Base-by-base conservation (phyloP, 2,888 invertebrate genomes). In the Rhingia rostrata region DNA sequence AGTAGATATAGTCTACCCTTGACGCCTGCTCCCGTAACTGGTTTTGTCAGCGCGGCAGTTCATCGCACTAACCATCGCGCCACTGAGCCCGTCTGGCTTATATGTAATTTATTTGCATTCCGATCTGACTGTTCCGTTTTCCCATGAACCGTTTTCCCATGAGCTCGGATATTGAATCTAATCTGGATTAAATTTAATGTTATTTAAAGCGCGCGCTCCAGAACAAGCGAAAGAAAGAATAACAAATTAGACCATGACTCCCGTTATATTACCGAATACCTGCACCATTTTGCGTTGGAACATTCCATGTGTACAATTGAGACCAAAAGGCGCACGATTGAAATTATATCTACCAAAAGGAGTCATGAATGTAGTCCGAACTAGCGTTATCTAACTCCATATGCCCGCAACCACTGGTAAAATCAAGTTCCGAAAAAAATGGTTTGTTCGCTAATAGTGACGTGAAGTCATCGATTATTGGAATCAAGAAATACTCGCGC, bases 191-290 rank as follows among this genome's bases (percentile, higher is more conserved):
- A n/a, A n/a, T n/a, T n/a, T n/a, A n/a, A n/a, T n/a, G n/a, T n/a
- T n/a, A n/a, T n/a, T n/a, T n/a, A n/a, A n/a, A n/a, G n/a, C n/a
- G n/a, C n/a, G n/a, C n/a, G n/a, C n/a, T n/a, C n/a, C n/a, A n/a
- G n/a, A n/a, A n/a, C n/a, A n/a, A n/a, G n/a, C n/a, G n/a, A n/a
- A n/a, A n/a, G 88, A 73, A 37, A 90, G 64, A 75, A 90, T 89
- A 87, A 90, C 89, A 73, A 90, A 89, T 81, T 90, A 90, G 1
- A 90, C 77, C 9, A 88, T 61, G 7, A 89, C 88, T 5, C 89
- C 88, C 12, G 87, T 86, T 39, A 90, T 89, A 54, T 89, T 88
- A 32, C 88, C 89, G 85, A 90, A 90, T 30, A 88, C 86, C 30
- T 80, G 83, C 33, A 87, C 86, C 82, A 88, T 89, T 64, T 86